Evolutionary conservation across 1,140 invertebrate genomes (phyloP), one percentile per base, ranked within the genome.

Genomic region (Drosophila takahashii): DNA sequence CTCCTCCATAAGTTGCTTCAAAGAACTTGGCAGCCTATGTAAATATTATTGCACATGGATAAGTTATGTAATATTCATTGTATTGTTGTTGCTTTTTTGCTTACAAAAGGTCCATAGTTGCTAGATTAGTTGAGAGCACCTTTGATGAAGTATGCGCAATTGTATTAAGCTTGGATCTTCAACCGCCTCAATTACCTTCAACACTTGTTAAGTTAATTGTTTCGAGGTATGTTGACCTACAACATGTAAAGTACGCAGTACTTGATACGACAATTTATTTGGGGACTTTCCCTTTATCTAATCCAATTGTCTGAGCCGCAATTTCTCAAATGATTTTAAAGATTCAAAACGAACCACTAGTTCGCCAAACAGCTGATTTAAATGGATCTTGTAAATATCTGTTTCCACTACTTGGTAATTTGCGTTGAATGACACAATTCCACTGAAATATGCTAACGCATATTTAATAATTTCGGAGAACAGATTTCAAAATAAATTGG

Each of bases 71-170:
- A n/a, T n/a, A n/a, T 7, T 8, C 1, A 6, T 29, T 6, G 16
- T 13, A 6, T n/a, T 4, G 1, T 4, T 26, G 9, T 18, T 5
- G 4, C 1, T 27, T 1, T 29, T n/a, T 22, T 2, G 0, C n/a
- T 37, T 53, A 36, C 57, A 45, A 60, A 15, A 5, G 8, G 5
- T 53, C 57, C 57, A 60, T 60, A n/a, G 10, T 37, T 16, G 11
- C 15, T 22, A 32, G 2, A 22, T 16, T 15, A n/a, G 1, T 16
- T 7, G 8, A 29, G 8, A 6, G 6, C 6, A 29, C 5, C 37
- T 56, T 2, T 2, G 37, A 39, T 15, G 13, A 16, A 47, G 29
- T 9, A 10, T 29, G 15, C 27, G 13, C 54, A 36, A n/a, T 16
- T 26, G 2, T 4, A 16, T 50, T 32, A 5, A 4, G 18, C 18